Conservation (phyloP, 2,113 vertebrate genomes). For the Hiodon tergisus region DNA sequence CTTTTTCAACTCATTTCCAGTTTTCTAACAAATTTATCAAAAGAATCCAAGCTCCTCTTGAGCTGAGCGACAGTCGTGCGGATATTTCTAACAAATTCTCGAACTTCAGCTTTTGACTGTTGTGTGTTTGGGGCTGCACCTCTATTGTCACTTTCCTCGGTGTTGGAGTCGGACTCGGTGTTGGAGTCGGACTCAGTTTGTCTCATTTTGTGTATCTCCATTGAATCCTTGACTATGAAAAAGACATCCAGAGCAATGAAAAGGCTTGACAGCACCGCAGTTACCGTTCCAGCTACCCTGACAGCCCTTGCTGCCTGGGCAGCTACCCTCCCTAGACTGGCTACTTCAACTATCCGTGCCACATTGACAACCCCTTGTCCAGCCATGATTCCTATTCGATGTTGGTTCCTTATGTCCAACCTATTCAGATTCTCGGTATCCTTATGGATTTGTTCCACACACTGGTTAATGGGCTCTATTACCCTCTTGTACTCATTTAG, state of each 20-base stretch:
- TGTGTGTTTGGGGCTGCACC: too few relatives aligned
- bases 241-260: constrained; percentile 32
- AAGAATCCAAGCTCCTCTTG: too few relatives aligned
- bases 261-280: constrained; percentile 12
- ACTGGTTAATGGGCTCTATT: constrained; percentile 16
- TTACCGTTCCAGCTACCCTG: constrained; percentile 13
- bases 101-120: too few relatives aligned
- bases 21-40: too few relatives aligned
- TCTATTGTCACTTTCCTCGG: too few relatives aligned
- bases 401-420: not conserved
- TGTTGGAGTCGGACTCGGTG: not conserved
- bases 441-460: not conserved
- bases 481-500: constrained; percentile 32
- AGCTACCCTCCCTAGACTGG: constrained; percentile 14
- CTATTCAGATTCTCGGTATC: not conserved
- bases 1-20: too few relatives aligned
- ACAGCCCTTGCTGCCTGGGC: constrained; percentile 21
- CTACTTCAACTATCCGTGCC: constrained; percentile 10
- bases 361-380: constrained; percentile 16
- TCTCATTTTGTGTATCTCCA: constrained; percentile 33
- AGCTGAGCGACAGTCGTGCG: too few relatives aligned
- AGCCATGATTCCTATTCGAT: not conserved
- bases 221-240: constrained; percentile 38
- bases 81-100: too few relatives aligned
- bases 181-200: not conserved